phyloP scores from a whole-genome alignment of 2,797 vertebrate species.

The Artibeus lituratus region DNA sequence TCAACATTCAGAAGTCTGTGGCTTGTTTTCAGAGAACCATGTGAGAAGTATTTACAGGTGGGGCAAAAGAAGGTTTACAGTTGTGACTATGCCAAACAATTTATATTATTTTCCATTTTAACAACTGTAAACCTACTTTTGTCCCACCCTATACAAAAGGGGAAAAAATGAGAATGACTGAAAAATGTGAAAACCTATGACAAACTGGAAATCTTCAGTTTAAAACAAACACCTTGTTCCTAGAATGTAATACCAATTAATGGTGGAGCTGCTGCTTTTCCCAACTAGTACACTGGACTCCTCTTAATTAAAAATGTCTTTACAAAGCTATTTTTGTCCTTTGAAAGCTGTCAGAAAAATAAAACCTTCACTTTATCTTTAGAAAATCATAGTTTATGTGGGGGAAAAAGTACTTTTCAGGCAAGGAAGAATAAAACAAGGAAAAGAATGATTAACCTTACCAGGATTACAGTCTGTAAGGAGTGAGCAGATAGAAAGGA shows the following conservation, averaged over 20 bases:
- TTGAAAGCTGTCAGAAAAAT: background rate
- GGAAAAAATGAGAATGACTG: background rate
- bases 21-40: background rate
- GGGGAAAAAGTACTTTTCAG: background rate
- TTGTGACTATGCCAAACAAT: background rate
- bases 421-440: background rate
- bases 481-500: conserved; percentile 95
- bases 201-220: background rate
- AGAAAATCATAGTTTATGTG: background rate
- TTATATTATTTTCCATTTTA: background rate
- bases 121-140: background rate
- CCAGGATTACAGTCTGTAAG: conserved; percentile 97
- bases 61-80: background rate
- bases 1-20: background rate
- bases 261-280: background rate
- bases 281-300: background rate
- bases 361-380: background rate
- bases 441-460: conserved; percentile 77
- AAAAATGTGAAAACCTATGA: background rate
- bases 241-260: background rate
- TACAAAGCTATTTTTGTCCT: background rate
- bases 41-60: background rate
- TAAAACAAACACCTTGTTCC: background rate
- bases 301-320: background rate
- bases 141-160: background rate